Conservation (phyloP, 2,113 vertebrate genomes). For the Hiodon alosoides region DNA sequence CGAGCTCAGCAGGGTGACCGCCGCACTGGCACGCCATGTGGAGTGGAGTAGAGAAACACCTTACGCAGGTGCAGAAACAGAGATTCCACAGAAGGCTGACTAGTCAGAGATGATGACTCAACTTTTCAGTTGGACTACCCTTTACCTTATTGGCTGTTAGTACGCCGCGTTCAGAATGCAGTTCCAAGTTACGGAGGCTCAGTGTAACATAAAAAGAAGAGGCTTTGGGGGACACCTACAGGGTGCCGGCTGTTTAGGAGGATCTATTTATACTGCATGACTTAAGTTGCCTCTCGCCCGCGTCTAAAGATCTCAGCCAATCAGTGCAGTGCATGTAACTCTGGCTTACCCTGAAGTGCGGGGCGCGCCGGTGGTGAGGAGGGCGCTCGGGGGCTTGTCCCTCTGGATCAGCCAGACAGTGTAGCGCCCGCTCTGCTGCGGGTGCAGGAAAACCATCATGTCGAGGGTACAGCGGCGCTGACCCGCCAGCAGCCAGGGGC, state of each 20-base stretch:
- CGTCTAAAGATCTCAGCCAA: background rate
- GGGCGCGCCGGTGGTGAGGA: conserved; percentile 59
- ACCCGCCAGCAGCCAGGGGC: conserved; percentile 81
- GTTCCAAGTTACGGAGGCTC: background rate
- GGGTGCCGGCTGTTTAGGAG: background rate
- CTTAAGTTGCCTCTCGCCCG: background rate
- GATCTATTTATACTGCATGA: conserved; percentile 3
- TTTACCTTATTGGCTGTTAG: background rate
- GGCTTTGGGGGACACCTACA: background rate
- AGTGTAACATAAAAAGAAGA: background rate
- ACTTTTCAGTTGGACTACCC: background rate
- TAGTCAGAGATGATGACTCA: background rate
- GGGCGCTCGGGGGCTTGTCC: conserved; percentile 53
- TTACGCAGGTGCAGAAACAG: background rate
- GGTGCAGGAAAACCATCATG: conserved; percentile 77
- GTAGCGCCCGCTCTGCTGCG: conserved; percentile 74
- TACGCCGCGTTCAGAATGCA: background rate
- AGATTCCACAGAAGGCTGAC: background rate
- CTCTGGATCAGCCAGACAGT: conserved; percentile 70
- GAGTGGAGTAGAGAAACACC: too few relatives aligned
- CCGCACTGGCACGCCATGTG: background rate
- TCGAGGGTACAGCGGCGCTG: conserved; percentile 74
- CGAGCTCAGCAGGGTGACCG: background rate
- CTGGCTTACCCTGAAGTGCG: conserved; percentile 61
- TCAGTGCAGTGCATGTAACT: background rate